Base-by-base conservation (phyloP, 2,113 vertebrate genomes). In the Madoqua kirkii region DNA sequence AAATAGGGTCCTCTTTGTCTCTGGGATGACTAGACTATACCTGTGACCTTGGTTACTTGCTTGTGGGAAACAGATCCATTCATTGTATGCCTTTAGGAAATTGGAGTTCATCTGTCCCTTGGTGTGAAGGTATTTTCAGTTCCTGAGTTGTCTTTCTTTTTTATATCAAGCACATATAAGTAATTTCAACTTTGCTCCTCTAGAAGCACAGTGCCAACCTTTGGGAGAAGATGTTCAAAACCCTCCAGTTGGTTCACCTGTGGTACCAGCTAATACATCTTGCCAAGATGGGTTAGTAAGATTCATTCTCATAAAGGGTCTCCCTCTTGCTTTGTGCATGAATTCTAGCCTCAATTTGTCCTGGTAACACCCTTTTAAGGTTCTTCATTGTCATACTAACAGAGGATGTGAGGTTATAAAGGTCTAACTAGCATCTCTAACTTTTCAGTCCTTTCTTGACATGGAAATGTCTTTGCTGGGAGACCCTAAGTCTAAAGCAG, bases 1-100 rank as follows among this genome's bases (percentile, higher is more conserved):
- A 48, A 79, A 4, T 55, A 89, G 59, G 87, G 52, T 2, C 0
- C 25, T 71, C 45, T 98, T 97, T 91, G 57, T 88, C 57, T 76
- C 87, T 55, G 98, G 97, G 91, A 97, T 76, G 29, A 92, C 86
- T 27, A 43, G 52, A 55, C 67, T 98, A 98, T 79, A 96, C 36
- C 81, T 98, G 98, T 86, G 93, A 98, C 55, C 89, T 91, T 0
- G 97, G 97, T 50, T 98, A 97, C 93, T 84, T 95, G 36, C 97
- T 98, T 52, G 17, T 89, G 87, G 98, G 98, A 76, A 96, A 93
- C 55, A 92, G 86, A 88, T 95, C 96, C 95, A 83, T 88, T 83
- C 82, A 84, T 10, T 98, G 97, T 91, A 97, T 95, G 90, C 4
- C 93, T 29, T 98, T 97, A 50, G 98, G 98, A 93, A 50, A 94